Evolutionary conservation across 2,888 invertebrate genomes (phyloP).

Genomic region (Horisme vitalbata): DNA sequence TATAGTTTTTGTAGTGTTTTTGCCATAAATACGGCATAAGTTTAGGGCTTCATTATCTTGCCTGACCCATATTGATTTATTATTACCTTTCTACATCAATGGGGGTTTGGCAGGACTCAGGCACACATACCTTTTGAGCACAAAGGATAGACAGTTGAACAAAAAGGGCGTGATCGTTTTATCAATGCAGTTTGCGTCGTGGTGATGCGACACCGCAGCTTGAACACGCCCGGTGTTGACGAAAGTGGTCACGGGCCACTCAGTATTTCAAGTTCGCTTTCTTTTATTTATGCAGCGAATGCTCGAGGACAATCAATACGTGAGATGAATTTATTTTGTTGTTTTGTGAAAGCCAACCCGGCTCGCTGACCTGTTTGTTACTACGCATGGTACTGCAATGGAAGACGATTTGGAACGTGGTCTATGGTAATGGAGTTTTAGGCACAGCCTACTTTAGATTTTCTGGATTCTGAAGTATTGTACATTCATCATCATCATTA

Average conservation of each 20-base stretch:
- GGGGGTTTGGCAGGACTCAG: too few relatives aligned
- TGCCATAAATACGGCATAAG: too few relatives aligned
- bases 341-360: conserved; percentile 81
- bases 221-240: conserved; percentile 39
- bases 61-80: too few relatives aligned
- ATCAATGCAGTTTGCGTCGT: conserved; percentile 4
- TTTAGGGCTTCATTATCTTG: too few relatives aligned
- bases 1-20: too few relatives aligned
- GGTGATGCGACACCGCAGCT: neutral
- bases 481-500: too few relatives aligned
- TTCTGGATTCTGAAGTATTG: neutral
- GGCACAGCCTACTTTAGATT: neutral
- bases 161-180: conserved; percentile 23
- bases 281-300: conserved; percentile 77
- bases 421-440: conserved; percentile 52
- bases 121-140: too few relatives aligned
- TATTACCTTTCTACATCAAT: too few relatives aligned
- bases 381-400: conserved; percentile 64
- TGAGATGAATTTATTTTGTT: conserved; percentile 82
- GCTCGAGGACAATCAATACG: conserved; percentile 81
- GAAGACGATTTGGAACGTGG: conserved; percentile 69
- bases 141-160: neutral
- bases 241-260: conserved; percentile 66
- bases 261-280: conserved; percentile 75
- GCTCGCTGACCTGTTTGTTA: conserved; percentile 76